Evolutionary conservation across 2,797 vertebrate species (phyloP).

Genomic region (Anguilla marmorata): DNA sequence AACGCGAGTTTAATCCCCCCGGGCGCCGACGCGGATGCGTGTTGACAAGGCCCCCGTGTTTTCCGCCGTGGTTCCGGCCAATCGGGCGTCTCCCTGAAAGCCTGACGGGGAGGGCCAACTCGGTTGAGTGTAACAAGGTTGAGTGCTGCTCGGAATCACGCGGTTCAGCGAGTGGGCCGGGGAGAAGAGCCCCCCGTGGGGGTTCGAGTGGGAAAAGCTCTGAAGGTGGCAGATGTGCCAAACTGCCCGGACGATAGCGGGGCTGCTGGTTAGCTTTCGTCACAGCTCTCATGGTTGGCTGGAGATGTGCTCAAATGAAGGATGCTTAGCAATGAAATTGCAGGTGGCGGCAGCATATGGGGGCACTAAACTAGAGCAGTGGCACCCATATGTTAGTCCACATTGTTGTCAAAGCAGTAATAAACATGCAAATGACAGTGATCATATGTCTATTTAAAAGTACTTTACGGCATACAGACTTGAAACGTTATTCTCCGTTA

Average conservation of each 20-base stretch:
- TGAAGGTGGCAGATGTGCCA: not conserved
- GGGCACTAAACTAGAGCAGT: not conserved
- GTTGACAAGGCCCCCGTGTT: conserved; percentile 39
- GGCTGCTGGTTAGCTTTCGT: not conserved
- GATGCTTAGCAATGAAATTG: not conserved
- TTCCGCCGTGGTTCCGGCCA: conserved; percentile 47
- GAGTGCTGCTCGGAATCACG: not conserved
- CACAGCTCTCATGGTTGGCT: not conserved
- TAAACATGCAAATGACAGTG: not conserved
- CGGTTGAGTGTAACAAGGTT: no score
- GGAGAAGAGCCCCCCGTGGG: not conserved
- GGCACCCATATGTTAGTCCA: not conserved
- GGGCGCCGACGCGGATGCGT: conserved; percentile 34
- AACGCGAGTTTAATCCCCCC: conserved; percentile 49
- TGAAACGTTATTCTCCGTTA: not conserved
- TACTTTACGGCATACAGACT: not conserved
- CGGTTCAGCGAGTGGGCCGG: not conserved
- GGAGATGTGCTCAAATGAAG: not conserved
- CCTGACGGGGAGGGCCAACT: not conserved
- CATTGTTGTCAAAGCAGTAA: not conserved
- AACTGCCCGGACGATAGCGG: not conserved
- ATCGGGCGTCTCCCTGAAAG: conserved; percentile 14
- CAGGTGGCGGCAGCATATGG: not conserved
- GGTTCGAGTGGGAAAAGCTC: not conserved
- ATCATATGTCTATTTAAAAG: not conserved